These are phyloP conservation scores for Rhodeus uyekii DNA, from an alignment of 2,797 vertebrate genomes.

Conservation along the genomic window DNA sequence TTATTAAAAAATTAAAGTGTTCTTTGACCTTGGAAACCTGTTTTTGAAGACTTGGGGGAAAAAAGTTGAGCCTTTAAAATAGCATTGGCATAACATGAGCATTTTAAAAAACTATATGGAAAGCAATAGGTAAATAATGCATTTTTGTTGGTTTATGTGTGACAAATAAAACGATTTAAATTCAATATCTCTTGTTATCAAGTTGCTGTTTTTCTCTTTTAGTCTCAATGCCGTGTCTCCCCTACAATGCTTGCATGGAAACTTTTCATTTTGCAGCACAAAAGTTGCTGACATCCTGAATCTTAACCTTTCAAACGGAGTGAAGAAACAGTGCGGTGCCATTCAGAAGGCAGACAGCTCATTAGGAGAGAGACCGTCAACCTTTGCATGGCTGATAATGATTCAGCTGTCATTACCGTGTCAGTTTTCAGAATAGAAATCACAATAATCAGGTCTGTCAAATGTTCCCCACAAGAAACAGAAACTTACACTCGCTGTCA, in stretches of 20 bases:
- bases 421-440: constrained; percentile 53
- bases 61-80: neutral
- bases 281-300: constrained; percentile 50
- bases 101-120: neutral
- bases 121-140: neutral
- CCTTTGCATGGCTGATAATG: constrained; percentile 54
- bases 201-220: neutral
- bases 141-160: neutral
- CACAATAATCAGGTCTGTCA: constrained; percentile 56
- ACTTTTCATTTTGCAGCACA: constrained; percentile 15
- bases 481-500: constrained; percentile 15
- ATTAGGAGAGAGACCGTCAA: constrained; percentile 52
- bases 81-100: neutral
- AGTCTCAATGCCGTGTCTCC: neutral
- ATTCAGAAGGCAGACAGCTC: constrained; percentile 48
- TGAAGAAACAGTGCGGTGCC: constrained; percentile 40
- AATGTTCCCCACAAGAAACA: constrained; percentile 13
- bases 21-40: neutral
- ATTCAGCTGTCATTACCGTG: constrained; percentile 51
- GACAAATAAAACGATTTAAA: neutral
- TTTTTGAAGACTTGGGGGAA: neutral
- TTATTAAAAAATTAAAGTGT: neutral
- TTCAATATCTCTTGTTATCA: neutral
- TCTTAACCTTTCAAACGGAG: constrained; percentile 51
- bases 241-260: neutral